phyloP scores from a whole-genome alignment of 2,888 invertebrate species.

The Lottia gigantea region DNA sequence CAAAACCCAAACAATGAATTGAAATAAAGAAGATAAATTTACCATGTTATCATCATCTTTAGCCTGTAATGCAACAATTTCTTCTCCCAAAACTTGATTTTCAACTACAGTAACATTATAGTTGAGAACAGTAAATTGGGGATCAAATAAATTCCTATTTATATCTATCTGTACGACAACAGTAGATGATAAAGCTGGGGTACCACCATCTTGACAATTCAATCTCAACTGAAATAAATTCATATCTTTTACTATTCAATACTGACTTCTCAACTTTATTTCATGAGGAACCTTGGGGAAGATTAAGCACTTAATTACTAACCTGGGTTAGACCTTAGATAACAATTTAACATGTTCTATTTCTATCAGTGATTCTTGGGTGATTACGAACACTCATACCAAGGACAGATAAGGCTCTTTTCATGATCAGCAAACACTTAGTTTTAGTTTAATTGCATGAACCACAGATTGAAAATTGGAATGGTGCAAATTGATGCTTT shows the following conservation, averaged over 20 bases:
- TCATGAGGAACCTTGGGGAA: not conserved
- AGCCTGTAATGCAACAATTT: constrained; percentile 42
- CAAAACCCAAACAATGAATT: no score
- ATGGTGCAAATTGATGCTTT: no score
- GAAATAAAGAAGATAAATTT: not conserved
- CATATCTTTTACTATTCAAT: not conserved
- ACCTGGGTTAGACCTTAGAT: not conserved
- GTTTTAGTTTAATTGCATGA: no score
- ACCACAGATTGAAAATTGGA: no score
- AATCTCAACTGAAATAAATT: constrained; percentile 47
- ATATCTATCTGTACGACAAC: constrained; percentile 47
- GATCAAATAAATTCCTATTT: constrained; percentile 43
- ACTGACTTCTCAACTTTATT: not conserved
- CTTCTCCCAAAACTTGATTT: constrained; percentile 45
- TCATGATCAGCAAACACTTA: no score
- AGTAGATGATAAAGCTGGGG: constrained; percentile 47
- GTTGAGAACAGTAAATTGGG: constrained; percentile 33
- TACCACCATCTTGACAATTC: constrained; percentile 54
- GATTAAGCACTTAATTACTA: not conserved
- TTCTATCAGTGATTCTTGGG: no score
- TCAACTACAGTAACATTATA: constrained; percentile 50
- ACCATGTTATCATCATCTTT: constrained; percentile 49
- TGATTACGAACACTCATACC: no score
- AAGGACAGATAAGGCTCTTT: no score
- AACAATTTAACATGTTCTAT: no score